Base-by-base conservation (phyloP, 1,140 invertebrate genomes). In the Holcopasites calliopsidis region DNA sequence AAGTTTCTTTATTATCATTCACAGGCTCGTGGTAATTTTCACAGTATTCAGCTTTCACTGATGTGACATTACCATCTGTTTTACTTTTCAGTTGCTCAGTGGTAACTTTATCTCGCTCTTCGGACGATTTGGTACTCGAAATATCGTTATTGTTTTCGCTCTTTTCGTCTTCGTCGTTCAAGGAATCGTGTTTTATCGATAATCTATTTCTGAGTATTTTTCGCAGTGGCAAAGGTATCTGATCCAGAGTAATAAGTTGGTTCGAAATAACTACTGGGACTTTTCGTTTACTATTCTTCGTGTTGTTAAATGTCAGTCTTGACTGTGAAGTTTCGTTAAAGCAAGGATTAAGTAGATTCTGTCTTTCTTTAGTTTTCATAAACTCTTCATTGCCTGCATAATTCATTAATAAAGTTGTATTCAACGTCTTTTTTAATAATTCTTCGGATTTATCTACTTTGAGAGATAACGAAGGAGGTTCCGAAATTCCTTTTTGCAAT, bases 211-310 rank as follows among this genome's bases (percentile, higher is more conserved):
- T 83, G 3, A 90, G 26, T 49, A 85, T 76, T 23, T 85, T 85
- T 26, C 84, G 77, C 21, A 89, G 65, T 6, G 77, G 76, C 0
- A 66, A 55, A 31, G 88, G 82, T 42, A 91, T 85, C 61, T 90
- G 83, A 58, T 90, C 85, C 28, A 76, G 68, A n/a, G 83, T 87
- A 52, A 91, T 85, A 47, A 87, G 71, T 70, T 90, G 75, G 69
- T 87, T 83, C 2, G 90, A 91, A 74, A 90, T 84, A 54, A 91
- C 78, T 84, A 82, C 87, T 7, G 89, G 89, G 10, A 68, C 11
- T 44, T 79, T 84, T 16, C 31, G 40, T 35, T 42, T 44, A 0
- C 16, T 21, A 13, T 64, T 58, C 11, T 21, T 38, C 5, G 23
- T 23, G 49, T 7, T 49, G 28, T 42, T 21, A 49, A 18, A 66